phyloP scores from a whole-genome alignment of 2,113 vertebrate species.

The Noturus placidus region DNA sequence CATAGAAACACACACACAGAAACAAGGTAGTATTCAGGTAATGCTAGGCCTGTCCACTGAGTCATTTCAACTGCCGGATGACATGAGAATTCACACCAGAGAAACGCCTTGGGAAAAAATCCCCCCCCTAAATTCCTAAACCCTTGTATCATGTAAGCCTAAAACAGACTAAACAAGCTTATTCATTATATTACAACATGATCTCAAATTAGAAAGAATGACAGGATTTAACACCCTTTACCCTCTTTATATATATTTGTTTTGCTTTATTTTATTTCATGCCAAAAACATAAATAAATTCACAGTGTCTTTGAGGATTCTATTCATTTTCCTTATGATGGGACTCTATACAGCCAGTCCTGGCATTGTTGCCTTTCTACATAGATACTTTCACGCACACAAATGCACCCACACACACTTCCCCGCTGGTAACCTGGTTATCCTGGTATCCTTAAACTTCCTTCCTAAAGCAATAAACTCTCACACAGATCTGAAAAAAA shows the following conservation, averaged over 20 bases:
- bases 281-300: not conserved
- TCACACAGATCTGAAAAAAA: slow-evolving; percentile 52
- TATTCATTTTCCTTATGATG: not conserved
- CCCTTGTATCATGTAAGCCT: slow-evolving; percentile 1
- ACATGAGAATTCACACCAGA: slow-evolving; percentile 42
- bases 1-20: slow-evolving; percentile 60
- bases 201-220: not conserved
- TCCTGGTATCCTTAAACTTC: slow-evolving; percentile 52
- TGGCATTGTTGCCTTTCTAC: slow-evolving; percentile 13
- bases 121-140: slow-evolving; percentile 5
- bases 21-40: slow-evolving; percentile 65
- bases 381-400: not conserved
- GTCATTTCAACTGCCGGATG: slow-evolving; percentile 49
- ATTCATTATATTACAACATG: not conserved
- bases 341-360: slow-evolving; percentile 25
- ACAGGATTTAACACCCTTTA: not conserved
- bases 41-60: slow-evolving; percentile 45
- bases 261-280: not conserved
- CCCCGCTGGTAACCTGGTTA: slow-evolving; percentile 34
- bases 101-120: slow-evolving; percentile 7
- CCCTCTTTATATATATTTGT: not conserved
- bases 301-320: not conserved
- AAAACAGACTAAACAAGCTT: not conserved
- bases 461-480: slow-evolving; percentile 52
- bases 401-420: slow-evolving; percentile 14